A percentile compares a stretch with the other conserved stretches of the same genome.
phyloP scores from a whole-genome alignment of 2,113 vertebrate species.

The Gnathonemus echidnorhynchus region DNA sequence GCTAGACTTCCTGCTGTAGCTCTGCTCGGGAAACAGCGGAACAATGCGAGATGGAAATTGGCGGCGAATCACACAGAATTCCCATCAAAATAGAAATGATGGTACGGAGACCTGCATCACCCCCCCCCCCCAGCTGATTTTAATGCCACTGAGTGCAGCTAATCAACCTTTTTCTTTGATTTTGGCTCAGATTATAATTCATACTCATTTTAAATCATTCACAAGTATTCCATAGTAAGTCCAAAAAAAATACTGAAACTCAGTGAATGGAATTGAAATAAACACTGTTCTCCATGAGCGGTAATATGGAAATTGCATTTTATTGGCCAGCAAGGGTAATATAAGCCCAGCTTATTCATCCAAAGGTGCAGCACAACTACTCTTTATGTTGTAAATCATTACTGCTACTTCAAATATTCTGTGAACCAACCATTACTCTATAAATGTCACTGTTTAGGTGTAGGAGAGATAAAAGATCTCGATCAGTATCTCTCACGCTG shows the following conservation, averaged over 20 bases:
- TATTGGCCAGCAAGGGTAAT: not conserved
- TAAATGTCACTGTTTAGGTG: not conserved
- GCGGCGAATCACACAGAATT: not conserved
- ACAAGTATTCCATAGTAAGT: not conserved
- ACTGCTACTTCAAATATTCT: not conserved
- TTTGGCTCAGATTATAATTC: not conserved
- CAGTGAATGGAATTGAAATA: not conserved
- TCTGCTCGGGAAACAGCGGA: slow-evolving; percentile 32
- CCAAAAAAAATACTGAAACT: not conserved
- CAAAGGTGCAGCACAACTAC: not conserved
- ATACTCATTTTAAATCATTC: not conserved
- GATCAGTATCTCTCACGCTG: not conserved
- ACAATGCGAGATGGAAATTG: slow-evolving; percentile 16
- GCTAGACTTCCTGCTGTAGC: slow-evolving; percentile 27
- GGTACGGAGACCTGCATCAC: not conserved
- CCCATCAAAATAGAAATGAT: not conserved
- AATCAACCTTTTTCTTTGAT: not conserved
- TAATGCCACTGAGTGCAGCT: not conserved
- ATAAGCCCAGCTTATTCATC: not conserved
- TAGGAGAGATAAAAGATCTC: not conserved
- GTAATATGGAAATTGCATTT: not conserved
- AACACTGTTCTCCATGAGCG: not conserved
- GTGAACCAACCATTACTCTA: not conserved
- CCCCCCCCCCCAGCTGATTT: not conserved
- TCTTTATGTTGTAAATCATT: not conserved